Evolutionary conservation across 1,140 invertebrate genomes (phyloP), one percentile per base, ranked within the genome.

Genomic region (Augochlora pura): DNA sequence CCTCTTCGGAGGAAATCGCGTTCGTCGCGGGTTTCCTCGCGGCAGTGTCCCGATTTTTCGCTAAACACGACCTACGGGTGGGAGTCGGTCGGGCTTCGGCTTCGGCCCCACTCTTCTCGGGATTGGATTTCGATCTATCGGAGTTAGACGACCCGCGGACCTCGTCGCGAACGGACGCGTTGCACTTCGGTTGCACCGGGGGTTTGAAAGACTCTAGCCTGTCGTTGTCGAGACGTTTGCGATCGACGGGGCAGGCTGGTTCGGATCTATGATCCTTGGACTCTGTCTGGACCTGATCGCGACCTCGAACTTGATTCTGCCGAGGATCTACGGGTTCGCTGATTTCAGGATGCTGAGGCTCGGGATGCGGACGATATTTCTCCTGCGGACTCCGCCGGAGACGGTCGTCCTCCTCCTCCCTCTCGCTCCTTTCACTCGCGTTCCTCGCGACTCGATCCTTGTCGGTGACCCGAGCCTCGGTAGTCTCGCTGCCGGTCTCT

Each of bases 121-220:
- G 23, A 0, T 72, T 38, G 0, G 25, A 27, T 12, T n/a, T 49
- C 63, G 63, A 57, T 42, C 74, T 75, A 21, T 82, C 81, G n/a
- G 71, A 49, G 10, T 38, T 69, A 6, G 70, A 49, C n/a, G 46
- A 68, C 0, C 27, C 66, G 21, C 57, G 64, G 42, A 0, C 39
- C 23, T 63, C 69, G 21, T 82, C 81, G 9, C 79, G 67, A 72
- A 81, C 71, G 14, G 78, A 81, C 52, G 81, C 78, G 57, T 68
- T 83, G 25, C 67, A 46, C 25, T 46, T 71, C 14, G 59, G 49
- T 1, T 18, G n/a, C 18, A 32, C 38, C 38, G 46, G n/a, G 23
- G 66, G 18, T 49, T 66, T 66, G 23, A 60, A 14, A 39, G 72
- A 46, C 54, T 59, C 49, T 32, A 8, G 16, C 52, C 57, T n/a